Evolutionary conservation across 2,888 invertebrate genomes (phyloP), one percentile per base, ranked within the genome.

Genomic region (Rhagophthalmus giganteus): DNA sequence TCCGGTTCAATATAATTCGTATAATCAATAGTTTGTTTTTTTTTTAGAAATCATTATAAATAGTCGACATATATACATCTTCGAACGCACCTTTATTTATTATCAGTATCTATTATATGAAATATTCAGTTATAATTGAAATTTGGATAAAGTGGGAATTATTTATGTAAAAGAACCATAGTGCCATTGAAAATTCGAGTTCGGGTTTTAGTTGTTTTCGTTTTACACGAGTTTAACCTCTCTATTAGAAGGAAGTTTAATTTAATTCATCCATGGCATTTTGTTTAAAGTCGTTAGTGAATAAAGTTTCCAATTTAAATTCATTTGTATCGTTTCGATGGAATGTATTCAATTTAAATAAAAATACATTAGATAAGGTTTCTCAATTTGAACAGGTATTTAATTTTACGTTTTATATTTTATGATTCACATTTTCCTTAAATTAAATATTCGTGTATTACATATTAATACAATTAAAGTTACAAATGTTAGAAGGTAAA

Each of bases 221-320:
- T n/a, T n/a, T n/a, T 34, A 28, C 44, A 44, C 44, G 34, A 44
- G 44, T 44, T 27, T 27, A 26, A 34, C 12, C 15, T 28, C 7
- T 10, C 2, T 9, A 14, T 5, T 12, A n/a, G n/a, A n/a, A n/a
- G n/a, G 25, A 4, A 9, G 13, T 28, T 41, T 33, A 33, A 16
- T 44, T 25, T 28, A 16, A 31, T 24, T 16, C 16, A 9, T 34
- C 14, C 5, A 51, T 51, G 51, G 51, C 51, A 13, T 26, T 39
- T 8, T 51, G 45, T 13, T 35, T 51, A 12, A 51, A 51, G 40
- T 34, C 45, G n/a, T 38, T 39, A 30, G 25, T 45, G 15, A 45
- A 30, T 25, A 39, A 30, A 28, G 13, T 31, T 9, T 33, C 30
- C 26, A 51, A 30, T 30, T 39, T 49, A 30, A 41, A 42, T 35